A percentile compares a stretch with the other conserved stretches of the same genome.
Conservation (phyloP, 2,797 vertebrate species). For the Morus bassanus region DNA sequence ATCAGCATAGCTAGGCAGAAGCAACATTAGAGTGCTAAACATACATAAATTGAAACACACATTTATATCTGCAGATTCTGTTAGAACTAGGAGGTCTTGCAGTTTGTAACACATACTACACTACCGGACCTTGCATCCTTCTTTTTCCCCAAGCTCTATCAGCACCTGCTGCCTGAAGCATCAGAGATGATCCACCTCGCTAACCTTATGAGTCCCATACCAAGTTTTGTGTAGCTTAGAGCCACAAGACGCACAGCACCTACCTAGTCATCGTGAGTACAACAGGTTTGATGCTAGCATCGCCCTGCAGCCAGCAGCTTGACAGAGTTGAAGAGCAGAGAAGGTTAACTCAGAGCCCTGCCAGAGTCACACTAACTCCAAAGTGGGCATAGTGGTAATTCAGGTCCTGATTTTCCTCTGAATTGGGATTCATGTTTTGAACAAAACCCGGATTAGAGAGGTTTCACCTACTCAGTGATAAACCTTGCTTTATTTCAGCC, state of each 20-base stretch:
- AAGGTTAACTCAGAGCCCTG: neutral
- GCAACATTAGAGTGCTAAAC: neutral
- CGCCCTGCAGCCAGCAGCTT: neutral
- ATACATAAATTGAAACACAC: accelerated
- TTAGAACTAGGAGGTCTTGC: neutral
- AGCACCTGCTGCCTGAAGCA: neutral
- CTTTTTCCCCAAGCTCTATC: neutral
- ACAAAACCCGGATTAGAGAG: neutral
- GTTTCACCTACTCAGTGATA: neutral
- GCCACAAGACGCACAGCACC: neutral
- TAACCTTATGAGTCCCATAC: neutral
- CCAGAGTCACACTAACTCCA: neutral
- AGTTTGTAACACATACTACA: neutral
- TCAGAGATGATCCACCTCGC: neutral
- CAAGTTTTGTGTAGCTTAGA: neutral
- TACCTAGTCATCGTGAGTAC: neutral
- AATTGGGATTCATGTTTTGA: neutral
- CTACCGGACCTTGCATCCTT: neutral
- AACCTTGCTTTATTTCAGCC: neutral
- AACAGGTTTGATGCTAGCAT: neutral
- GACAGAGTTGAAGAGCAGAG: neutral
- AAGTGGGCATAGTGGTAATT: neutral
- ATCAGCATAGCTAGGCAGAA: neutral
- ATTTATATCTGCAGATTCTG: neutral
- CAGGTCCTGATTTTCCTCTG: neutral